A percentile compares a stretch with the other conserved stretches of the same genome.
Evolutionary conservation across 2,888 invertebrate genomes (phyloP).

Genomic region (Oegoconia quadripuncta): DNA sequence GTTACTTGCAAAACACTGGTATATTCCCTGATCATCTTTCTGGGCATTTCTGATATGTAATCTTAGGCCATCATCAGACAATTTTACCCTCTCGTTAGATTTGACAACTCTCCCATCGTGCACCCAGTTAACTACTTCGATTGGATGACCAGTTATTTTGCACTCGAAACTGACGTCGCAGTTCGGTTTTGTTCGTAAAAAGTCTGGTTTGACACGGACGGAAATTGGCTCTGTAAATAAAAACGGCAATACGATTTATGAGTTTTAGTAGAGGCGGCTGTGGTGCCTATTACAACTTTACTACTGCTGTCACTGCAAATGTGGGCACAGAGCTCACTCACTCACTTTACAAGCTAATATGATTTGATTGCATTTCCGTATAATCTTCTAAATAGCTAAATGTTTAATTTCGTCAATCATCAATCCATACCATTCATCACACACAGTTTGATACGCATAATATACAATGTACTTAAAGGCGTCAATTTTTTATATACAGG

Average conservation of each 20-base stretch:
- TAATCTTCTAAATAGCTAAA: too few species aligned
- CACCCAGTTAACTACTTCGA: slow-evolving; percentile 88
- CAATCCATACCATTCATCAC: too few species aligned
- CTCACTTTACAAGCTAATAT: too few species aligned
- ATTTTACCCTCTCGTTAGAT: slow-evolving; percentile 77
- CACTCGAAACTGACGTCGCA: slow-evolving; percentile 92
- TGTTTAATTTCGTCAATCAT: too few species aligned
- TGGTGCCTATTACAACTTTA: too few species aligned
- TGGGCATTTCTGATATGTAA: slow-evolving; percentile 83
- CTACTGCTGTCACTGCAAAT: too few species aligned
- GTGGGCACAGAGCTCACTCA: too few species aligned
- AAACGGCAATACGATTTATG: slow-evolving; percentile 15
- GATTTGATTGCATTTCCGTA: too few species aligned
- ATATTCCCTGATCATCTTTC: slow-evolving; percentile 93
- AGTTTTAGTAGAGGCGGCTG: too few species aligned
- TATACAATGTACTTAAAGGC: too few species aligned
- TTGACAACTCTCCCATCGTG: slow-evolving; percentile 85
- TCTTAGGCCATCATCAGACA: slow-evolving; percentile 68
- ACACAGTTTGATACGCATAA: too few species aligned
- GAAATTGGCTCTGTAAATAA: slow-evolving; percentile 85
- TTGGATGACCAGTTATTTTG: slow-evolving; percentile 91
- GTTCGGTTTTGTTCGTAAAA: slow-evolving; percentile 89
- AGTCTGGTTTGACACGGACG: slow-evolving; percentile 88
- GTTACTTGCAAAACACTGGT: slow-evolving; percentile 93
- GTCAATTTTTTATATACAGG: too few species aligned